Base-by-base conservation (phyloP, 2,888 invertebrate species). In the Epirrita christyi region DNA sequence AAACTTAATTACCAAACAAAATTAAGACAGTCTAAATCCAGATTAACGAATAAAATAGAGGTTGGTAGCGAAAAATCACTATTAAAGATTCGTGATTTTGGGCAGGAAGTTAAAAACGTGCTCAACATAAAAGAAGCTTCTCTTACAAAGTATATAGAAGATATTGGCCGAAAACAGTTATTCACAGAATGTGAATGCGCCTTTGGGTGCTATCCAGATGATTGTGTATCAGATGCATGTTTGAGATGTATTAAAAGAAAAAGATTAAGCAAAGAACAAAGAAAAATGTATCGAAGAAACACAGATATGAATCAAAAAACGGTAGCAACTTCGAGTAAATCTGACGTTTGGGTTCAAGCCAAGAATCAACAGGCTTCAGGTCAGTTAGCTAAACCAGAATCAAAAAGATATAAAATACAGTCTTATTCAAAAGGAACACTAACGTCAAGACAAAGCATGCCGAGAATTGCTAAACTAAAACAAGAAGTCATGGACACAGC, bases 161-260 rank as follows among this genome's bases (percentile, higher is more conserved):
- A 76, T 28, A 55, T 74, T 1, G 59, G 62, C 46, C 65, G 44
- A 50, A 63, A 65, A 34, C 36, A 56, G 3, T 32, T 21, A 3
- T 21, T 70, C 21, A 66, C 74, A 46, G 64, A 76, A 29, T 75
- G 72, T 67, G 68, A 71, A 56, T 80, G 77, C 64, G 66, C 73
- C 43, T 55, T 60, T 57, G 66, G 61, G 44, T 81, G 80, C 60
- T 53, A 72, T 36, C 53, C 69, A 15, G 69, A 71, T 32, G 63
- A 62, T 51, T 80, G 80, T 64, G 46, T 63, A 14, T 78, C 80
- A n/a, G 59, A 71, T 51, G 64, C 76, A 54, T 80, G 81, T 59
- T 72, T 66, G 45, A 59, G 62, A 62, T 71, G 67, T 55, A 45
- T 75, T 28, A 73, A 63, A 43, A 46, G 28, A 51, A 47, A 43